Conservation (phyloP, 2,113 vertebrate genomes). For the Hoplias malabaricus region DNA sequence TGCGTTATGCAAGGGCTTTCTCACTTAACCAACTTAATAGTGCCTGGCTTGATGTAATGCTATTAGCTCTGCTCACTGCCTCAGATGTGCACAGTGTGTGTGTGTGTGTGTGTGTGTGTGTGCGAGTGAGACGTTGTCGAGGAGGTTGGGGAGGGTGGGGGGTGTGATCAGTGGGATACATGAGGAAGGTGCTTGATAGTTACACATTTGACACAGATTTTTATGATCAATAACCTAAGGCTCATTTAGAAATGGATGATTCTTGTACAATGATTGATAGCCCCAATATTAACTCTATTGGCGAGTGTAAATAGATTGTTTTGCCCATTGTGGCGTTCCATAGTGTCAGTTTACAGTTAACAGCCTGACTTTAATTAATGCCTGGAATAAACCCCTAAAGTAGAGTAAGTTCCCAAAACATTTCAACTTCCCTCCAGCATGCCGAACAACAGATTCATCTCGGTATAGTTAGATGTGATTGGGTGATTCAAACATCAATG, state of each 20-base stretch:
- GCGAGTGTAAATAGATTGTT: background rate
- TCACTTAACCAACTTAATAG: conserved; percentile 69
- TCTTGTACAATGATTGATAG: background rate
- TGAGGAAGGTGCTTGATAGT: background rate
- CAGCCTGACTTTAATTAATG: no score
- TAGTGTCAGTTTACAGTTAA: background rate
- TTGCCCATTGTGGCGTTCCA: background rate
- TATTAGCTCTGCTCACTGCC: conserved; percentile 41
- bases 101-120: conserved; percentile 26
- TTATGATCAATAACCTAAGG: conserved; percentile 13
- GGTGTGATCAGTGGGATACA: no score
- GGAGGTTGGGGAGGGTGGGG: background rate
- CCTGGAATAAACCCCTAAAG: no score
- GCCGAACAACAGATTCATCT: no score
- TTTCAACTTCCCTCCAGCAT: no score
- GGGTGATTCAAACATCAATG: no score
- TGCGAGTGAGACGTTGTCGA: conserved; percentile 10
- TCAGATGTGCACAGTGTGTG: conserved; percentile 33
- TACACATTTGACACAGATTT: background rate
- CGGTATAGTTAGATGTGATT: no score
- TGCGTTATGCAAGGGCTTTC: conserved; percentile 73
- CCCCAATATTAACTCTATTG: background rate
- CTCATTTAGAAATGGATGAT: background rate
- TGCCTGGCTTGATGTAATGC: conserved; percentile 60
- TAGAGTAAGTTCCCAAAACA: no score